Evolutionary conservation across 2,888 invertebrate genomes (phyloP), one percentile per base, ranked within the genome.

Genomic region (Xestia rhomboidea): DNA sequence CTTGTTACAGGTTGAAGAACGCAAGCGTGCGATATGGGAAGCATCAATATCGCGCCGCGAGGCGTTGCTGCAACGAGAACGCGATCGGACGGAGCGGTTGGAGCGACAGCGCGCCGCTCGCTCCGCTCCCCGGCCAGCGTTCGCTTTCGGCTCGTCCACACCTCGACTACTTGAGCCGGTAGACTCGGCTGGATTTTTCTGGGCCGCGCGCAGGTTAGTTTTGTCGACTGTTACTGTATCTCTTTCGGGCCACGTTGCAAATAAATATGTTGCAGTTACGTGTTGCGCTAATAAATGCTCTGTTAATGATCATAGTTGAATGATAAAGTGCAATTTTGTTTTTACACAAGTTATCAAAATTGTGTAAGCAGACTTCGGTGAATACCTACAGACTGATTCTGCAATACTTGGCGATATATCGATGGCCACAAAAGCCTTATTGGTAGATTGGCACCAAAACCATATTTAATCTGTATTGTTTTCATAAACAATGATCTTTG

Each of bases 61-160:
- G 94, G 98, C 98, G 84, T 98, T 99, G 89, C 94, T 99, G 88
- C 98, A 98, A 91, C 98, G 98, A 93, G 99, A 99, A 95, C 98
- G 98, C 96, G 98, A 99, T 93, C 97, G 98, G 88, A 98, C 98
- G 91, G 98, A 98, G 87, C 97, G 98, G 86, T 97, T 99, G 91
- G 99, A 99, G 94, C 97, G 98, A 73, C 98, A 98, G 94, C 97
- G 97, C 90, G 97, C 98, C 91, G 97, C 98, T 90, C 98, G 98
- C 92, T 97, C 98, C 90, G 87, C 96, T 46, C 96, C 96, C n/a
- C 93, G 96, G 66, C 93, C 95, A 13, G 98, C 98, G 76, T 99
- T 99, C 96, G 99, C 99, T 75, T 99, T 99, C 96, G 99, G 99
- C 80, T 99, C 99, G 90, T 99, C 99, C 88, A 99, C 99, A 83